Base-by-base conservation (phyloP, 2,888 invertebrate genomes). In the Melieria crassipennis region DNA sequence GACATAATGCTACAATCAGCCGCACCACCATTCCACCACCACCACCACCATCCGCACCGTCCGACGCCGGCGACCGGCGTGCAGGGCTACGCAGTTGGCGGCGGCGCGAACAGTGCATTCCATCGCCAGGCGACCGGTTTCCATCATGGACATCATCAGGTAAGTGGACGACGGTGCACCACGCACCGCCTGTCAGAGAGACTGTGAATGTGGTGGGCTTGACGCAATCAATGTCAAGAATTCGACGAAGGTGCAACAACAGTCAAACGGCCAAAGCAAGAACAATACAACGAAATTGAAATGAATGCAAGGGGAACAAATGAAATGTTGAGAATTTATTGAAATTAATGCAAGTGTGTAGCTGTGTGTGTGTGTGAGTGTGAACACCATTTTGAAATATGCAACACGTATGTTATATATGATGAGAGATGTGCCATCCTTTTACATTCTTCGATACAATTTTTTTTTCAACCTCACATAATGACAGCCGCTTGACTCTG, bases 1-100 rank as follows among this genome's bases (percentile, higher is more conserved):
- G 82, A 81, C 75, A 84, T 84, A 81, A 86, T 86, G 87, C 82
- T 86, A 77, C 86, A 86, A 83, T 85, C 87, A 70, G 81, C 85
- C 69, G 79, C 84, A 70, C 81, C 84, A 71, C 82, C 85, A 72
- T 85, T 85, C 72, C 84, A 84, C 71, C 82, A 77, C 65, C 80
- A 78, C 69, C 83, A 82, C 66, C 78, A 77, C 52, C 80, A 78
- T 65, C 81, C 78, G 50, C 81, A 78, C 43, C 80, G 65, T 16
- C 72, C 73, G 72, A 69, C 72, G 52, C 78, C 76, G 47, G 77
- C 74, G 60, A 78, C 78, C 78, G 79, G 75, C 75, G 79, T 71
- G 30, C 78, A 84, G 75, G 81, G 80, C 77, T 84, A 84, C 78
- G 80, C 83, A 55, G 79, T 76, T 73, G 83, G 83, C 77, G 81